Base-by-base conservation (phyloP, 2,888 invertebrate species). In the Limenitis camilla region DNA sequence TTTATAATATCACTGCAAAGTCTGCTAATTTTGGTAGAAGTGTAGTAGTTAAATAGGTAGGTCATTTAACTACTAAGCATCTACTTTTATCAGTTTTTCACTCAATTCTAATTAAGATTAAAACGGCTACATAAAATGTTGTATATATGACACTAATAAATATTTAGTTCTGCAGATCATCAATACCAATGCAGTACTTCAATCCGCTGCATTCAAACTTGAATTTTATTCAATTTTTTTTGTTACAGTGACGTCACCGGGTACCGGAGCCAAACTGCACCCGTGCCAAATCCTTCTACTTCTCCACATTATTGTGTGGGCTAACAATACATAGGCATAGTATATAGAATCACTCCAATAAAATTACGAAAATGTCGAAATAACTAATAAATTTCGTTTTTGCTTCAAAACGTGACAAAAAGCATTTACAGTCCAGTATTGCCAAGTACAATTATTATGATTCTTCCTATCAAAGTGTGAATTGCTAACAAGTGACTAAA, bases 231-330 rank as follows among this genome's bases (percentile, higher is more conserved):
- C 40, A 53, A 53, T 50, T 50, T 45, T 56, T 57, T 52, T 44
- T 41, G 46, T 60, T 56, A 32, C 87, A 87, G 87, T 87, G 54
- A 86, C 87, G 49, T 87, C 86, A 35, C 87, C 87, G n/a, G 86
- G 87, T 7, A 69, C 84, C 4, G 81, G 78, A 9, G 69, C 81
- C 50, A 77, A 69, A 56, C 71, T 79, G 47, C 75, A 71, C 44
- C 62, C 74, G 68, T 83, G 85, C 79, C 84, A 85, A 77, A 68
- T 80, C 56, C 68, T 82, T 59, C 64, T 86, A 51, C 61, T 81
- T 65, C 64, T 81, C 52, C 66, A 76, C 54, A 71, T 81, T 62
- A 71, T 83, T 53, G 68, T 80, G 41, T 84, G 80, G 81, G 75
- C 76, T 56, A 80, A 78, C 67, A 79, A n/a, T n/a, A 81, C 81